Base-by-base conservation (phyloP, 2,113 vertebrate genomes). In the Petroica traversi region DNA sequence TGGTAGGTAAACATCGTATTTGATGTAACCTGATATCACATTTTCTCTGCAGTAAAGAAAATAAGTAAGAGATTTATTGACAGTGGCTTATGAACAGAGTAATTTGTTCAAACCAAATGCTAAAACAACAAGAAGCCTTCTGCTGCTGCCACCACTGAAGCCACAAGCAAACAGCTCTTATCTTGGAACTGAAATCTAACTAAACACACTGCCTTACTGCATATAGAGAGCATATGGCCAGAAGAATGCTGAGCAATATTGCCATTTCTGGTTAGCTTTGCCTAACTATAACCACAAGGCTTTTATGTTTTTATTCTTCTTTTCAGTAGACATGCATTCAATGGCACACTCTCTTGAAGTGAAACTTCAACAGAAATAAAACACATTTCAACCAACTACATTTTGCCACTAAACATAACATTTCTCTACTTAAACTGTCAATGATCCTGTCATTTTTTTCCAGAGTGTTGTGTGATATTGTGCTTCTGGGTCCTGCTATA, bases 291-390 rank as follows among this genome's bases (percentile, higher is more conserved):
- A 38, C 62, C 92, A 63, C 89, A 93, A 94, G 22, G 76, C 71
- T 96, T 94, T 48, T 12, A 74, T 93, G 74, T 80, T 97, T 96
- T 94, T 89, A 85, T 93, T 96, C 66, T 85, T 74, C 83, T 97
- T 97, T 97, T 97, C 86, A 93, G 62, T 85, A 92, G 87, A 41
- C 77, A 84, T 92, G 93, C 95, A 93, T 29, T 88, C 95, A 96
- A 92, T 20, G 38, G 89, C 88, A 92, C 59, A 43, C 58, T 82
- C 66, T 95, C 66, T 48, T 48, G 76, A 64, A 93, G 68, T 15
- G 45, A 96, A 97, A 97, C 64, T 90, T 74, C 79, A 81, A 68
- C 52, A 97, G 95, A 97, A 97, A 95, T 91, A 95, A 97, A 96
- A 19, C 90, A 88, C 71, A 83, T 97, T 96, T 97, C 92, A 96